Evolutionary conservation across 2,888 invertebrate genomes (phyloP), one percentile per base, ranked within the genome.

Genomic region (Hipparchia sbordonii): DNA sequence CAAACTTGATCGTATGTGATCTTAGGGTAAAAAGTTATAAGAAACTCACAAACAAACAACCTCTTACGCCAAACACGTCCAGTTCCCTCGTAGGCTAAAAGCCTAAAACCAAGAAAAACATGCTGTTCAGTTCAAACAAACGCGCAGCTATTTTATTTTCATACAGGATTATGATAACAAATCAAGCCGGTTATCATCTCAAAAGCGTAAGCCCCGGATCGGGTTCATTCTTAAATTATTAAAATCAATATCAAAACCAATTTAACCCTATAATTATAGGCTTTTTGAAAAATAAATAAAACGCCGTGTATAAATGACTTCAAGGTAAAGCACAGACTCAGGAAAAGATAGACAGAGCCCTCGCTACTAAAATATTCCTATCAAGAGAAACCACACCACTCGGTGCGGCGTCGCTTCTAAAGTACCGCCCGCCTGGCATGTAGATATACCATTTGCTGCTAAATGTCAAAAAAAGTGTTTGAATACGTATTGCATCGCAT

Each of bases 251-350:
- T 69, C 8, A 48, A 63, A 67, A 68, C 59, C 62, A 67, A 52
- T 46, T 61, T 66, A 63, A 60, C 13, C 62, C 72, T 59, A 70
- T 67, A 72, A 72, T 74, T 70, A 69, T 52, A 61, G 60, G 63
- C 13, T 65, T 72, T 72, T 33, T 65, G 46, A 45, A 63, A 51
- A 63, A 74, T 67, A 67, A 72, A 74, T 72, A 67, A 72, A 70
- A 48, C 57, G 46, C 45, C 52, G 67, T 67, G 72, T 59, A 63
- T 46, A 60, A 72, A 74, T 70, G 46, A 72, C 48, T 62, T 39
- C 39, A 59, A 33, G 63, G 23, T 51, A 33, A 23, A 51, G 6
- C 33, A 33, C 33, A 65, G 52, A 65, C 51, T 65, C 7, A 23
- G 2, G 1, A 52, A 52, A 33, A 52, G 10, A 60, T 39, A 39